Conservation (phyloP, 2,113 vertebrate species). For the Chloroceryle aenea region DNA sequence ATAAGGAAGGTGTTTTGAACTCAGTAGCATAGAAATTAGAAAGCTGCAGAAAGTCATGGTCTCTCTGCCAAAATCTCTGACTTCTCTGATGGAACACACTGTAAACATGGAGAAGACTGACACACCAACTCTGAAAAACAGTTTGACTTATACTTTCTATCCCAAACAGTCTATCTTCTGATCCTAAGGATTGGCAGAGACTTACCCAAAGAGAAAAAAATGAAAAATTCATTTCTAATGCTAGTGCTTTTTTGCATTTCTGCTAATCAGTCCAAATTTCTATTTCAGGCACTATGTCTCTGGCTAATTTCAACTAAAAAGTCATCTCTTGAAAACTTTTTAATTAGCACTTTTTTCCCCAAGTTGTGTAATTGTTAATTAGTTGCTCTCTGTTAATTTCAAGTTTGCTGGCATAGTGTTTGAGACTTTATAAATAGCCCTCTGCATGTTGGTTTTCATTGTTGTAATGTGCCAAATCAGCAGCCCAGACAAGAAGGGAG, state of each 20-base stretch:
- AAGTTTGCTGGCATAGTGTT: conserved; percentile 20
- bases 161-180: not conserved
- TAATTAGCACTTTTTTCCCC: conserved; percentile 60
- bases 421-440: conserved; percentile 13
- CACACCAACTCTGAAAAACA: not conserved
- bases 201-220: not conserved
- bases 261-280: conserved; percentile 1
- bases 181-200: not conserved
- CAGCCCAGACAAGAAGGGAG: not conserved
- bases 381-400: conserved; percentile 43
- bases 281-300: conserved; percentile 16
- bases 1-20: not conserved
- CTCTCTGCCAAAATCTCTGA: not conserved
- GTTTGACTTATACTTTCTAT: not conserved
- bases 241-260: not conserved
- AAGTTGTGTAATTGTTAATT: conserved; percentile 45
- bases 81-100: not conserved
- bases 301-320: conserved; percentile 47
- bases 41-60: not conserved
- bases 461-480: not conserved
- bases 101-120: not conserved
- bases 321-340: conserved; percentile 27
- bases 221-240: not conserved
- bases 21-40: not conserved
- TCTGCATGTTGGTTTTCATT: not conserved